These are phyloP conservation scores for Urocyon cinereoargenteus DNA, from an alignment of 2,797 vertebrate genomes.

Conservation along the genomic window DNA sequence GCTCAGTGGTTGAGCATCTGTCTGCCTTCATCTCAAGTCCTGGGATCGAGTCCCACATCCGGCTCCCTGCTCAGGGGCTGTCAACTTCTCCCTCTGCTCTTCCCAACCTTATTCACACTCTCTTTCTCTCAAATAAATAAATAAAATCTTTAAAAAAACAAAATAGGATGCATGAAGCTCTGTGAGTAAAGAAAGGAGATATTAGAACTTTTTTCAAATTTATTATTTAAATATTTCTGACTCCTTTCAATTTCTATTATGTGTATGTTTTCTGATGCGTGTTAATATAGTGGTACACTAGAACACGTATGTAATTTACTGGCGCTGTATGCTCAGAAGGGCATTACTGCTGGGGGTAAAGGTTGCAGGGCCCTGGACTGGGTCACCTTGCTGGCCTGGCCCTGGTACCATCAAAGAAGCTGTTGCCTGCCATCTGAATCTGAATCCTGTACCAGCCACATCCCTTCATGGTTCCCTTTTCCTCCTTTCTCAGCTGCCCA, in stretches of 20 bases:
- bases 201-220: background rate
- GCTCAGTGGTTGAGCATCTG: fast-evolving
- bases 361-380: background rate
- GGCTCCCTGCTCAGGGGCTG: background rate
- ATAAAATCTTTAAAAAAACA: background rate
- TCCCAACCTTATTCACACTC: background rate
- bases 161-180: background rate
- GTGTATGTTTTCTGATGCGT: background rate
- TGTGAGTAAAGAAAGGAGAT: background rate
- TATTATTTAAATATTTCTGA: background rate
- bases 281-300: background rate
- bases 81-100: background rate
- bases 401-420: background rate
- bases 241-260: background rate
- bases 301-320: background rate
- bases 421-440: background rate
- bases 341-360: background rate
- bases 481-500: background rate
- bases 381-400: background rate
- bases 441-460: background rate
- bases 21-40: background rate
- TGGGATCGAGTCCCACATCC: background rate
- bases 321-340: background rate
- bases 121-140: background rate
- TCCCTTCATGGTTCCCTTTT: background rate